Evolutionary conservation across 2,113 vertebrate species (phyloP), one percentile per base, ranked within the genome.

Genomic region (Uropsilus gracilis): DNA sequence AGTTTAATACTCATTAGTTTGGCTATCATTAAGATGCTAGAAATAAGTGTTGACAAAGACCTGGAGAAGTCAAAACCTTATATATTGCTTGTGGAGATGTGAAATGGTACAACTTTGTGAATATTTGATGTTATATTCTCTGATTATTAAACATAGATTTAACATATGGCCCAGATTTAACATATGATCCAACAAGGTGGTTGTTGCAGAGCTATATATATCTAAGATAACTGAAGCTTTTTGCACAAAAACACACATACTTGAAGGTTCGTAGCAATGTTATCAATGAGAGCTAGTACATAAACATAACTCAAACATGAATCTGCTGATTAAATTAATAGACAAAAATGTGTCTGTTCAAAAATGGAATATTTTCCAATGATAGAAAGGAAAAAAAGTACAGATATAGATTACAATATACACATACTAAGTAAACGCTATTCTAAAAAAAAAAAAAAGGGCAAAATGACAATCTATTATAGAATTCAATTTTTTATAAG

Each of bases 391-490:
- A 91, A 72, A 63, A 20, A 81, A 66, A 48, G 48, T 57, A 37
- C 2, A 22, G n/a, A 42, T 12, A 16, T 0, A 17, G 18, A 10
- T 5, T 42, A 2, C 17, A 50, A 34, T 13, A 5, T n/a, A 14
- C 20, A 34, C 24, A 6, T 39, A 57, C 22, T 57, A 30, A 30
- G 14, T 53, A 87, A 50, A 77, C 9, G 39, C 3, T 66, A 11
- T 26, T 6, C 48, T 72, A 76, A 64, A 6, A 32, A 26, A 55
- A 55, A 78, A 34, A 87, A 87, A 13, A 2, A 30, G 83, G 24
- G 57, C 57, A 26, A 26, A 57, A 28, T 37, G 48, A 7, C 10
- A 81, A 14, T 3, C 7, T 17, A 20, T 37, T 83, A 48, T 46
- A 34, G 34, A 30, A 73, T 55, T 42, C 12, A n/a, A 55, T 86